Evolutionary conservation across 2,113 vertebrate species (phyloP).

Genomic region (Rhagologus leucostigma): DNA sequence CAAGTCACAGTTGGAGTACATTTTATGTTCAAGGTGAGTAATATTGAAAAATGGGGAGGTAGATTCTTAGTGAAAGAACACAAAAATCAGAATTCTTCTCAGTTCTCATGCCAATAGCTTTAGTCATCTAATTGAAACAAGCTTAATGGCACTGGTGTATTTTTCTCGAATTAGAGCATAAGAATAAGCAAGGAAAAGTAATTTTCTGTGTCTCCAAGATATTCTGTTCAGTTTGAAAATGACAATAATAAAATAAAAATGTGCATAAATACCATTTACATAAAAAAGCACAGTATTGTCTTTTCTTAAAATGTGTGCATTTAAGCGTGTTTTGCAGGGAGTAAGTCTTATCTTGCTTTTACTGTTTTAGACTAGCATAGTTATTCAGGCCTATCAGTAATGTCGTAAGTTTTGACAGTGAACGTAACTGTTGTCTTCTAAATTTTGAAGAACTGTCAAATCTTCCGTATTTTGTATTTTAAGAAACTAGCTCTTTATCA

Average conservation of each 20-base stretch:
- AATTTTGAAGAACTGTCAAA: background rate
- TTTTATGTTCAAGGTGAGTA: background rate
- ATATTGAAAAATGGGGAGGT: background rate
- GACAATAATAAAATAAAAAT: background rate
- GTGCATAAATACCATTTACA: background rate
- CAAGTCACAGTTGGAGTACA: background rate
- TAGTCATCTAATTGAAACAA: background rate
- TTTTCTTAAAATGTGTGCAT: background rate
- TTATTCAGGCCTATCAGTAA: background rate
- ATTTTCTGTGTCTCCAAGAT: background rate
- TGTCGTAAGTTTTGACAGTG: background rate
- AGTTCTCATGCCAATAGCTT: background rate
- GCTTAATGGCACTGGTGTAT: background rate
- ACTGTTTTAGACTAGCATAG: background rate
- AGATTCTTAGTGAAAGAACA: background rate
- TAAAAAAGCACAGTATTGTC: background rate
- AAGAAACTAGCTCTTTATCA: background rate
- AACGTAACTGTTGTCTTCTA: background rate
- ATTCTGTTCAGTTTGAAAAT: background rate
- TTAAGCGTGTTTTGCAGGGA: background rate
- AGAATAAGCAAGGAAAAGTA: background rate
- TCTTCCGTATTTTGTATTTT: background rate
- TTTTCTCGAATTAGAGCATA: background rate
- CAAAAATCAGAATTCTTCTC: background rate
- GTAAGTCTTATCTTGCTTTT: background rate